phyloP scores from a whole-genome alignment of 2,113 vertebrate species.

The Microtus richardsoni region DNA sequence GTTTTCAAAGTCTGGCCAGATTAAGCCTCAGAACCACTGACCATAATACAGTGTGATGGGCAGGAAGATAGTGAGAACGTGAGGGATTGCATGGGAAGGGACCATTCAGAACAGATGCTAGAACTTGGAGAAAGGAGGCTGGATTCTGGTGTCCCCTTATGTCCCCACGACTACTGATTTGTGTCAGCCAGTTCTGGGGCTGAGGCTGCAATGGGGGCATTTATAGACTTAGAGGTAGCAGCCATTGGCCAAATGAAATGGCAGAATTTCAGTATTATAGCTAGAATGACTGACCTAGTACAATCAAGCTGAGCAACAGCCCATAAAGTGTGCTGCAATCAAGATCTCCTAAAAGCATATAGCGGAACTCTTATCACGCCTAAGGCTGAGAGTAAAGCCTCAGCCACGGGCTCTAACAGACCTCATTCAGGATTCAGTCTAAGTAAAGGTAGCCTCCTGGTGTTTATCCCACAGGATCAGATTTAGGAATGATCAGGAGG shows the following conservation, averaged over 20 bases:
- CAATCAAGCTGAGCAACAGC: neutral
- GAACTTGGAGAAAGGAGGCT: neutral
- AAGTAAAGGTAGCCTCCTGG: neutral
- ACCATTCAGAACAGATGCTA: neutral
- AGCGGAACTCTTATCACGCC: neutral
- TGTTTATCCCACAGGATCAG: neutral
- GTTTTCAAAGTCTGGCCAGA: constrained; percentile 51
- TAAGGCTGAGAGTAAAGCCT: neutral
- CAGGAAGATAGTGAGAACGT: neutral
- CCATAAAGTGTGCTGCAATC: neutral
- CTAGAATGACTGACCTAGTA: neutral
- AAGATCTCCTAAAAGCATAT: neutral
- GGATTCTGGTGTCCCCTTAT: neutral
- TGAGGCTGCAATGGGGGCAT: neutral
- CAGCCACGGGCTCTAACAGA: neutral
- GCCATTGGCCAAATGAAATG: neutral
- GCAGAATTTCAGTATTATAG: neutral
- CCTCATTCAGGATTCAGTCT: neutral
- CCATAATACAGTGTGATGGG: neutral
- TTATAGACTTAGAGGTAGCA: neutral
- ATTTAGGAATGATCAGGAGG: neutral
- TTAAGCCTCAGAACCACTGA: constrained; percentile 39
- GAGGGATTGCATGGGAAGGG: neutral
- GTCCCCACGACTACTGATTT: neutral
- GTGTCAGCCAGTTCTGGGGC: neutral